Base-by-base conservation (phyloP, 2,113 vertebrate genomes). In the Theropithecus gelada region DNA sequence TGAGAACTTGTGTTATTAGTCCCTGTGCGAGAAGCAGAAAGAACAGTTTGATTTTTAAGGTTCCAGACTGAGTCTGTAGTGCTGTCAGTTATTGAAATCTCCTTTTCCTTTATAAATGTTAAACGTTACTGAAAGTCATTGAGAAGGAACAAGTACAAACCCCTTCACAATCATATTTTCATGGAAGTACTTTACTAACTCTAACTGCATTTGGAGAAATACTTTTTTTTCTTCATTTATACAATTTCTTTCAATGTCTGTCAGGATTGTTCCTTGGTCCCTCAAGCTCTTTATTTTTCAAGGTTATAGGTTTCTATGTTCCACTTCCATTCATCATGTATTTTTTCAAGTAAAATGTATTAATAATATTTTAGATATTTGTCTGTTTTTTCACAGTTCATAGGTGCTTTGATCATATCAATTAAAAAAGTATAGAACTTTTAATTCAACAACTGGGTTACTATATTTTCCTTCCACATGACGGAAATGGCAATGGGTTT, bases 1-100 rank as follows among this genome's bases (percentile, higher is more conserved):
- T 95, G 76, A 85, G 85, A 92, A 93, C 66, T 52, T 91, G 92
- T 94, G 48, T 76, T 89, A 95, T 68, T n/a, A 93, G 73, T 87
- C 73, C 73, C 73, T 27, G 6, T 81, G 75, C 55, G 85, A 96
- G 38, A 92, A 76, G 32, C 50, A 66, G 75, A 83, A 92, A 86
- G 55, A 96, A 38, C 43, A 91, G 43, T 73, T 91, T 89, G 82
- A 11, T 75, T 94, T 96, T 83, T 78, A 78, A 94, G 55, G 55
- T 48, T 61, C 27, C 79, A 94, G 73, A 61, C 38, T 88, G 81
- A 59, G 32, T 61, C 20, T 45, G 11, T 76, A 32, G 14, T 35
- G 4, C 16, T 86, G 32, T 32, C 32, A 87, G 45, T 95, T 89
- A 88, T 3, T 87, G 66, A 88, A 96, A 93, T 93, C 78, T 84